Base-by-base conservation (phyloP, 2,888 invertebrate species). In the Taenaris catops region DNA sequence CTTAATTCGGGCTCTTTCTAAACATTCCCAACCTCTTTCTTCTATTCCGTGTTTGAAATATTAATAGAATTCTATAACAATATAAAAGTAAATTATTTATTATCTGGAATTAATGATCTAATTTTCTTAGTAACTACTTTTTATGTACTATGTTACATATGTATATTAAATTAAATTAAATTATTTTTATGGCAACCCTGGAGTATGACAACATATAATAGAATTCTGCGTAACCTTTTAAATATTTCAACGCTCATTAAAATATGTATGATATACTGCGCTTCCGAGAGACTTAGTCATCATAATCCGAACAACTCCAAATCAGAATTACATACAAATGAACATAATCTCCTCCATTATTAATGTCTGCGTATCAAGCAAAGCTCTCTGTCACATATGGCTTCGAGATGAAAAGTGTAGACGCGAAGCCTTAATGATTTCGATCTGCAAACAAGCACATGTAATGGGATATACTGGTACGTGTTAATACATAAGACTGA, bases 321-420 rank as follows among this genome's bases (percentile, higher is more conserved):
- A 36, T 32, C 32, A 27, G 8, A 36, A 36, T 34, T 34, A 24
- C 24, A 31, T 31, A 41, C 12, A 14, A 25, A 27, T 36, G 27
- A 34, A 44, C 21, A 16, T 56, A 58, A 63, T 52, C 57, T 51
- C 32, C 56, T 57, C 51, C 51, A 59, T 60, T 73, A 73, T 75
- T 75, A 75, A 75, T 74, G 71, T 73, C 66, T 63, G 56, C 65
- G 66, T 67, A 72, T 73, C 73, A 73, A 70, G 71, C 70, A 24
- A 25, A 18, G 28, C 32, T 25, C 18, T 33, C 25, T 34, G 26
- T 23, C 29, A 11, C 37, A 28, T 34, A 40, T 20, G 37, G 20
- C 27, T 28, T 37, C 27, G 18, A 35, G 21, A 28, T 28, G 35
- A 25, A 34, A 34, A 20, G 26, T 31, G 19, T 25, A 37, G 33